Conservation (phyloP, 2,888 invertebrate species). For the Lasioglossum villosulum region DNA sequence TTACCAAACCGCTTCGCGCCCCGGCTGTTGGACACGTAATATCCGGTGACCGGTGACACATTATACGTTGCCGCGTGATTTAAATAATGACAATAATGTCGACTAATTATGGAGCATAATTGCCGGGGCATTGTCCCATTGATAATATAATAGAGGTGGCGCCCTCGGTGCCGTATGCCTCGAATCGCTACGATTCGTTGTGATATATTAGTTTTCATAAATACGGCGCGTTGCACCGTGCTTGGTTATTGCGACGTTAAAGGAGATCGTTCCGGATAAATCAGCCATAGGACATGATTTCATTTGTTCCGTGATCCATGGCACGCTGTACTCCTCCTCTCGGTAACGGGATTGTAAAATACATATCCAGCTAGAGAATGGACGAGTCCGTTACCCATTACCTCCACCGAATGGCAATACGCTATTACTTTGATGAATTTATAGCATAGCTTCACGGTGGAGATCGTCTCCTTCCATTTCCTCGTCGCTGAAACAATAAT, state of each 20-base stretch:
- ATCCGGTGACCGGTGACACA: slow-evolving; percentile 28
- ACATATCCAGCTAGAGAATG: background rate
- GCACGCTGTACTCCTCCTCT: background rate
- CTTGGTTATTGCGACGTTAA: slow-evolving; percentile 33
- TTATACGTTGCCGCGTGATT: slow-evolving; percentile 34
- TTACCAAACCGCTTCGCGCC: slow-evolving; percentile 12
- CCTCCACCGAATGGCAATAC: background rate
- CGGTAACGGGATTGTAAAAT: background rate
- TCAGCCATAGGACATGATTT: slow-evolving; percentile 16
- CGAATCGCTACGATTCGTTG: slow-evolving; percentile 10
- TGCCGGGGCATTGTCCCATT: slow-evolving; percentile 38
- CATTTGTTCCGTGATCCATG: background rate
- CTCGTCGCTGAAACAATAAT: background rate
- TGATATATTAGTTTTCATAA: slow-evolving; percentile 42
- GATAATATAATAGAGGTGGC: slow-evolving; percentile 34
- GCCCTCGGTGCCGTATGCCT: slow-evolving; percentile 25
- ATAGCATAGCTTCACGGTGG: background rate
- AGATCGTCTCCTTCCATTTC: background rate
- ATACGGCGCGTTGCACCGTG: background rate
- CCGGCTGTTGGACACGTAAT: slow-evolving; percentile 26
- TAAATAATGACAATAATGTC: slow-evolving; percentile 55
- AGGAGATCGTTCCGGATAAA: slow-evolving; percentile 23
- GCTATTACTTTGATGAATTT: background rate
- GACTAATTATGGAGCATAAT: slow-evolving; percentile 54
- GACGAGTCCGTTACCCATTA: background rate